A percentile compares a stretch with the other conserved stretches of the same genome.
Evolutionary conservation across 2,113 vertebrate species (phyloP).

Genomic region (Zosterops japonicus): DNA sequence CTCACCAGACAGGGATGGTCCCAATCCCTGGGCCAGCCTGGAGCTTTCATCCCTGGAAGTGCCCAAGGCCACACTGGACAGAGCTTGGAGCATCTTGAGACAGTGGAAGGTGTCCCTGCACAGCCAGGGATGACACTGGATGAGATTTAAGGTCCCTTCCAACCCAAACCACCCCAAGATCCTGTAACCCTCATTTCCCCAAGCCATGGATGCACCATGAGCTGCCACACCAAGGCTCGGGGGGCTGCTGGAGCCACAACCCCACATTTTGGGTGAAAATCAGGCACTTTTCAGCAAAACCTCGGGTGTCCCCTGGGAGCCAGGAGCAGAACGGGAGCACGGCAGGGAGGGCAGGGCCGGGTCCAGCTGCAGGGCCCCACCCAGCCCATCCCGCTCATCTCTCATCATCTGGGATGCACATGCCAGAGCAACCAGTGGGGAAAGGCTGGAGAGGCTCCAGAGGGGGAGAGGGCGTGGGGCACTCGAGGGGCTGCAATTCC

Average conservation of each 20-base stretch:
- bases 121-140: not conserved
- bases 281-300: rapidly evolving
- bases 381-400: not conserved
- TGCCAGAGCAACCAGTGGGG: not conserved
- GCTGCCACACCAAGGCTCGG: not conserved
- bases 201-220: not conserved
- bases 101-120: not conserved
- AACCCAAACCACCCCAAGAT: not conserved
- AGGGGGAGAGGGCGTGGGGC: not conserved
- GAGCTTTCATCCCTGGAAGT: not conserved
- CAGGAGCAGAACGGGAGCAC: rapidly evolving
- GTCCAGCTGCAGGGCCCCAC: not conserved
- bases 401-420: not conserved
- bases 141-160: not conserved
- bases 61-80: rapidly evolving
- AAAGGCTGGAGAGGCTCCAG: constrained; percentile 14
- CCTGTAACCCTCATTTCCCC: not conserved
- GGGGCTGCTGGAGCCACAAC: rapidly evolving
- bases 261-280: not conserved
- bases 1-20: too few species aligned
- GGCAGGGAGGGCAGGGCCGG: rapidly evolving
- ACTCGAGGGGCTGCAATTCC: not conserved
- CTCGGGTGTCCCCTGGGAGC: rapidly evolving
- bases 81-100: not conserved
- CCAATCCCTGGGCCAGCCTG: not conserved